A percentile compares a stretch with the other conserved stretches of the same genome.
These are phyloP conservation scores for Drosophila ercepeae DNA, from an alignment of 1,140 invertebrate genomes.

Conservation along the genomic window DNA sequence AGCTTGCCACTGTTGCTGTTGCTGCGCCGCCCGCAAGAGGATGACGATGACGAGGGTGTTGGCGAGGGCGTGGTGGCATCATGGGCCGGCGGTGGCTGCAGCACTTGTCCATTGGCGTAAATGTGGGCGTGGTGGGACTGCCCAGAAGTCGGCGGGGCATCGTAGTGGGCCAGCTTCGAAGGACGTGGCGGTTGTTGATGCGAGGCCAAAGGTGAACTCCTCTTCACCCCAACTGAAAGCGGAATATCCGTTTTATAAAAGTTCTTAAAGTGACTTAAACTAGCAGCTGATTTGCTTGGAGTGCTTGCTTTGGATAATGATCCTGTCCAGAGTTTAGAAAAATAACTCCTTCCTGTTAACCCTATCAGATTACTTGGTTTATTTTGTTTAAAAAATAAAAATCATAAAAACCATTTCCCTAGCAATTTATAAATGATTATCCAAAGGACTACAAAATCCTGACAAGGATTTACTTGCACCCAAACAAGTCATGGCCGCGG, in stretches of 20 bases:
- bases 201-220: slow-evolving; percentile 71
- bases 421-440: neutral
- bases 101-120: slow-evolving; percentile 54
- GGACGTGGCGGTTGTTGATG: slow-evolving; percentile 76
- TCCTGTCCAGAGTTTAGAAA: neutral
- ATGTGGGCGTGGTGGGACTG: slow-evolving; percentile 41
- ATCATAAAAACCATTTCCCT: neutral
- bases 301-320: neutral
- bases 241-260: neutral
- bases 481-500: neutral
- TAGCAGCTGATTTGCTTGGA: neutral
- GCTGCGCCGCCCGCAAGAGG: slow-evolving; percentile 61
- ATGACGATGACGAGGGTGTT: slow-evolving; percentile 59
- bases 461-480: neutral
- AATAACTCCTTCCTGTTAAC: no score
- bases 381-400: slow-evolving; percentile 1
- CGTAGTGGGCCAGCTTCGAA: slow-evolving; percentile 75
- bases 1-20: slow-evolving; percentile 43
- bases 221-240: slow-evolving; percentile 70
- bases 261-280: neutral
- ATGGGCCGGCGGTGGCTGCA: slow-evolving; percentile 61
- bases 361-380: neutral
- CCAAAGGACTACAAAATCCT: neutral
- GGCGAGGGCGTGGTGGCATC: slow-evolving; percentile 67
- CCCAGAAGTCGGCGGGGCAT: slow-evolving; percentile 36